A percentile compares a stretch with the other conserved stretches of the same genome.
phyloP scores from a whole-genome alignment of 2,888 invertebrate genomes.

The Neelides folsomi region DNA sequence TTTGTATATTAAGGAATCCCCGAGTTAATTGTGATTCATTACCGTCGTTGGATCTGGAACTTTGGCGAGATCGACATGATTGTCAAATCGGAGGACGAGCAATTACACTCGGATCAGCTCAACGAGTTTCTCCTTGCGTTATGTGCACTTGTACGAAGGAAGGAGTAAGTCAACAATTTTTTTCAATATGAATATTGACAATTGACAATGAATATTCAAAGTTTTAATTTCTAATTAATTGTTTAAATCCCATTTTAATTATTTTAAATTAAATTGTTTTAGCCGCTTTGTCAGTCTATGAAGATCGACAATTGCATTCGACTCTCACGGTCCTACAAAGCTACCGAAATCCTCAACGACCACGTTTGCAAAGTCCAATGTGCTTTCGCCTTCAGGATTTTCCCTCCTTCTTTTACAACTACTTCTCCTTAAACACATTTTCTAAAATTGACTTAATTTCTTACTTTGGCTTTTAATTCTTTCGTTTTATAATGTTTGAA shows the following conservation, averaged over 20 bases:
- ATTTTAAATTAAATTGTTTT: conserved; percentile 17
- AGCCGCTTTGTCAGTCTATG: conserved; percentile 42
- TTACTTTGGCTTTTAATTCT: too few species aligned
- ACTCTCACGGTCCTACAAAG: conserved; percentile 38
- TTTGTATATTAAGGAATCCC: conserved; percentile 36
- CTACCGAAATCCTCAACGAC: conserved; percentile 39
- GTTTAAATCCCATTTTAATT: too few species aligned
- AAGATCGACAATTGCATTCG: conserved; percentile 42
- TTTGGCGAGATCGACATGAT: conserved; percentile 38
- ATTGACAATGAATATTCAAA: conserved; percentile 3
- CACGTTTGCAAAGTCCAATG: conserved; percentile 44
- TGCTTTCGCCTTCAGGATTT: conserved; percentile 40
- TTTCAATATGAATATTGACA: conserved; percentile 5
- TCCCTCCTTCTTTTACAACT: conserved; percentile 31
- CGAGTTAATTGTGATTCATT: conserved; percentile 36
- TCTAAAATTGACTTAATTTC: too few species aligned
- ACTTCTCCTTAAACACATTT: too few species aligned
- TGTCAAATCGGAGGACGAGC: conserved; percentile 39
- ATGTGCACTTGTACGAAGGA: conserved; percentile 44
- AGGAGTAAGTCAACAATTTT: conserved; percentile 37
- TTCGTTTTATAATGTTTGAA: too few species aligned
- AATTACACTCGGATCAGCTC: conserved; percentile 39
- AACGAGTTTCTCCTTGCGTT: conserved; percentile 41
- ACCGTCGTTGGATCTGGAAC: conserved; percentile 36
- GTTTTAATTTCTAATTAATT: too few species aligned